A percentile compares a stretch with the other conserved stretches of the same genome.
phyloP scores from a whole-genome alignment of 2,888 invertebrate species.

The Cyrtodaria siliqua region DNA sequence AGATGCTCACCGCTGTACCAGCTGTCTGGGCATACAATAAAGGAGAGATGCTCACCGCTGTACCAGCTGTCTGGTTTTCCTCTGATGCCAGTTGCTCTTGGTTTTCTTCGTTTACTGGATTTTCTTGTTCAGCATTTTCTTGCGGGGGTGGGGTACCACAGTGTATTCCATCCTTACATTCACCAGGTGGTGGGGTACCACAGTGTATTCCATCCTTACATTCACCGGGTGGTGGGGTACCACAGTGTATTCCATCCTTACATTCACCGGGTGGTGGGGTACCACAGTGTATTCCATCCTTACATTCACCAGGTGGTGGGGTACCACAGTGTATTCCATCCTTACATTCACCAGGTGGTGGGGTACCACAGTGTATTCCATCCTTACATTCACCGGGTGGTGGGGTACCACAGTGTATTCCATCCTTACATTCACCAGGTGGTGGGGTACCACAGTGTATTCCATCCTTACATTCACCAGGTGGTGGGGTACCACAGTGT shows the following conservation, averaged over 20 bases:
- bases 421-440: conserved; percentile 44
- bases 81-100: conserved; percentile 3
- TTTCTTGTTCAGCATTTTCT: conserved; percentile 29
- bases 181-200: conserved; percentile 44
- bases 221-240: conserved; percentile 49
- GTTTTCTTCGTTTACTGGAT: conserved; percentile 1
- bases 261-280: conserved; percentile 54
- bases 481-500: conserved; percentile 58
- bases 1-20: too few relatives aligned
- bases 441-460: conserved; percentile 54
- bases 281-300: conserved; percentile 69
- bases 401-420: conserved; percentile 60
- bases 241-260: conserved; percentile 57
- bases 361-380: conserved; percentile 63
- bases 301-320: conserved; percentile 45
- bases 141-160: conserved; percentile 60
- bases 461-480: conserved; percentile 53
- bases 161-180: conserved; percentile 55
- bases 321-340: conserved; percentile 60
- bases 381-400: conserved; percentile 54
- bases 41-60: conserved; percentile 1
- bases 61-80: not conserved
- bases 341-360: conserved; percentile 47
- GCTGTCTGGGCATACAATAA: too few relatives aligned
- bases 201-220: conserved; percentile 58